Evolutionary conservation across 2,888 invertebrate genomes (phyloP).

Genomic region (Caenorhabditis angaria): DNA sequence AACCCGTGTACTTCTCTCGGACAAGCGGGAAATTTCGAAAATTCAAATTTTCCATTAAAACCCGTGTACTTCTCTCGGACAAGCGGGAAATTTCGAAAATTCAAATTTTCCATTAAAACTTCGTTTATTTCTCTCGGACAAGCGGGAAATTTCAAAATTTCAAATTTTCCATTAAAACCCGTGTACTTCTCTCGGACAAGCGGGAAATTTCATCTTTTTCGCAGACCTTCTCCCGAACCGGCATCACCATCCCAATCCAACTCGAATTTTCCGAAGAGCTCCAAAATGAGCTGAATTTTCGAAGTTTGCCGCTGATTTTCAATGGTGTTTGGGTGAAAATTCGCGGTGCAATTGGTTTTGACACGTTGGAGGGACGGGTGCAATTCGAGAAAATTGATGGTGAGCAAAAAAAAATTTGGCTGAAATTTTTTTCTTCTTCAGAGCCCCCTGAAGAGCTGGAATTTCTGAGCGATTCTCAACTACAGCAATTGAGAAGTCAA

Average conservation of each 20-base stretch:
- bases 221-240: conserved; percentile 47
- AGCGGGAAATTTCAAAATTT: too few relatives aligned
- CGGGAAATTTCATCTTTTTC: conserved; percentile 4
- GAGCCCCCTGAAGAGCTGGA: conserved; percentile 21
- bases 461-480: conserved; percentile 17
- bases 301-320: conserved; percentile 38
- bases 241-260: conserved; percentile 42
- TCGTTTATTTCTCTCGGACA: too few relatives aligned
- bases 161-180: too few relatives aligned
- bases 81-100: too few relatives aligned
- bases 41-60: too few relatives aligned
- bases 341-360: conserved; percentile 26
- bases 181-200: too few relatives aligned
- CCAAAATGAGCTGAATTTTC: conserved; percentile 32
- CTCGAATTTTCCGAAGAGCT: conserved; percentile 27
- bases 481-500: conserved; percentile 13
- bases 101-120: too few relatives aligned
- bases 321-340: conserved; percentile 45
- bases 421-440: conserved; percentile 9
- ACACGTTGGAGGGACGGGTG: conserved; percentile 35
- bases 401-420: conserved; percentile 5
- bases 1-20: too few relatives aligned
- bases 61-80: too few relatives aligned
- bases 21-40: too few relatives aligned
- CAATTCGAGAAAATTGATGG: conserved; percentile 26